phyloP scores from a whole-genome alignment of 2,797 vertebrate species.

The Acrocephalus scirpaceus region DNA sequence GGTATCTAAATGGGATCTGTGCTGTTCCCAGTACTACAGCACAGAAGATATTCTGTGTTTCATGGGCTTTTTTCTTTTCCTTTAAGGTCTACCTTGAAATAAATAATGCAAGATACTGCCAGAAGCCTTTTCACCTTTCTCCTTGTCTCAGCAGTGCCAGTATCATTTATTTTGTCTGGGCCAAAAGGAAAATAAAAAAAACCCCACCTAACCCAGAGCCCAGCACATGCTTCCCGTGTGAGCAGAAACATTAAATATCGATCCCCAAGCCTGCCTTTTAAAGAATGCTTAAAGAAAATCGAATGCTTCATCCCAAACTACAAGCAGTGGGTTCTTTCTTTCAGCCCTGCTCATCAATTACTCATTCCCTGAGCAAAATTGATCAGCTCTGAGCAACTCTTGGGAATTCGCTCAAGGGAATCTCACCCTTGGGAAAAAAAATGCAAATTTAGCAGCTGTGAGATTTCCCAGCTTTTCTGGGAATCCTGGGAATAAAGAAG shows the following conservation, averaged over 20 bases:
- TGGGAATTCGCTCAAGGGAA: not conserved
- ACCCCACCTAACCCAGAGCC: not conserved
- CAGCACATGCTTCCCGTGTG: not conserved
- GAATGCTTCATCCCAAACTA: not conserved
- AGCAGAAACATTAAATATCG: conserved; percentile 3
- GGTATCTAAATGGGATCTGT: not conserved
- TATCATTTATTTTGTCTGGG: not conserved
- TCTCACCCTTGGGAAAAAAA: not conserved
- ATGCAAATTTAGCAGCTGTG: not conserved
- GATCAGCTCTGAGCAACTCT: not conserved
- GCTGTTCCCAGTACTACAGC: not conserved
- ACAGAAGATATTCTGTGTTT: not conserved
- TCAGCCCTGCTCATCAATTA: not conserved
- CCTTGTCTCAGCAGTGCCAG: not conserved
- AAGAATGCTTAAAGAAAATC: not conserved
- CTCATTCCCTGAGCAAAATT: not conserved
- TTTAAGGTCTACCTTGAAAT: not conserved
- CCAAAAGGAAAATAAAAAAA: not conserved
- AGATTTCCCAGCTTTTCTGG: not conserved
- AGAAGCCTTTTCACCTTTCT: not conserved
- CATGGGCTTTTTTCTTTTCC: not conserved
- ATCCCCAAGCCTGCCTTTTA: not conserved
- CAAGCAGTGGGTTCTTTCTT: not conserved
- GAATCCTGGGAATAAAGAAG: not conserved
- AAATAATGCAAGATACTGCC: not conserved